Percentiles rank a stretch among this genome's conserved stretches.
phyloP scores from a whole-genome alignment of 1,140 invertebrate genomes.

The Acyrthosiphon pisum region DNA sequence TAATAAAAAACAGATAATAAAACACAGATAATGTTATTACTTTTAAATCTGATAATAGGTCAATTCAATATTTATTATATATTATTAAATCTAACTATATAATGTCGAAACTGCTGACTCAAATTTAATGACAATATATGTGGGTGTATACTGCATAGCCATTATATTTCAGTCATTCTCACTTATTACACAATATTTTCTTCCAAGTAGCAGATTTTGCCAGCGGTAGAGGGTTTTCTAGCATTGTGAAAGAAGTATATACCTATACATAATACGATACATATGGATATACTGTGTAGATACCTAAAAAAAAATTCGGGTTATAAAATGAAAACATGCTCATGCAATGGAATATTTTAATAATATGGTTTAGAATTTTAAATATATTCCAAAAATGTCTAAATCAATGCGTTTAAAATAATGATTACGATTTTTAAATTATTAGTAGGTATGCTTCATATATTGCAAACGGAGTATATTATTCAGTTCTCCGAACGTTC shows the following conservation, averaged over 20 bases:
- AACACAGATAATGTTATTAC: not conserved
- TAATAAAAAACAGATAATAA: not conserved
- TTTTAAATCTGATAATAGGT: not conserved
- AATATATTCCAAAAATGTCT: not conserved
- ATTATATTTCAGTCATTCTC: not conserved
- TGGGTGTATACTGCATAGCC: not conserved
- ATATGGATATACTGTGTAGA: not conserved
- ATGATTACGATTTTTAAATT: not conserved
- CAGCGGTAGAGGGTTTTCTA: not conserved
- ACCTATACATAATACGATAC: not conserved
- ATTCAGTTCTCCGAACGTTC: not conserved
- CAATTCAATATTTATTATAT: not conserved
- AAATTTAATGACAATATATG: too few relatives aligned
- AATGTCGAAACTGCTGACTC: not conserved
- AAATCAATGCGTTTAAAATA: not conserved
- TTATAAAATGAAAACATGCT: not conserved
- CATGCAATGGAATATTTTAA: slow-evolving; percentile 3
- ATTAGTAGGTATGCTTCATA: not conserved
- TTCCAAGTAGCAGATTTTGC: not conserved
- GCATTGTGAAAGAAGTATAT: not conserved
- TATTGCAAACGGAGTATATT: not conserved
- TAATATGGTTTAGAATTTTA: not conserved
- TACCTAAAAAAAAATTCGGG: not conserved
- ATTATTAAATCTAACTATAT: not conserved
- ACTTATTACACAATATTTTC: not conserved